phyloP scores from a whole-genome alignment of 2,888 invertebrate genomes.

The Agriotes lineatus region DNA sequence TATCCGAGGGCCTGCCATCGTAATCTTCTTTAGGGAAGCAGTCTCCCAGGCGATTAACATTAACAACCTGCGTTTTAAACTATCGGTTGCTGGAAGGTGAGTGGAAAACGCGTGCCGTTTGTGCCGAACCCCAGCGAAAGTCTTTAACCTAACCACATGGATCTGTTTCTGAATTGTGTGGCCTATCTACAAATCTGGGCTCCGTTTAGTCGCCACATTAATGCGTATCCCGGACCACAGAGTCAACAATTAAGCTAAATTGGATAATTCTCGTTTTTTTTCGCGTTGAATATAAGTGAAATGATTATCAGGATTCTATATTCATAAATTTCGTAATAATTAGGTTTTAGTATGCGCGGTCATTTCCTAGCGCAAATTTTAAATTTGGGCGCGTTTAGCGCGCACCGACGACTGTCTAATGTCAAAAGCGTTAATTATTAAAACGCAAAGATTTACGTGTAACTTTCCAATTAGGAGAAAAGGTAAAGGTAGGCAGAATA shows the following conservation, averaged over 20 bases:
- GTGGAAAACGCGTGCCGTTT: slow-evolving; percentile 29
- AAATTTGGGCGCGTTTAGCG: slow-evolving; percentile 20
- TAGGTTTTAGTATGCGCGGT: slow-evolving; percentile 36
- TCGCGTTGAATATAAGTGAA: slow-evolving; percentile 37
- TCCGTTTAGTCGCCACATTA: slow-evolving; percentile 59
- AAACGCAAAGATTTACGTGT: slow-evolving; percentile 28
- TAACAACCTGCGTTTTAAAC: slow-evolving; percentile 19
- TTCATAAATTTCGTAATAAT: slow-evolving; percentile 41
- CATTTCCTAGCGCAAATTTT: slow-evolving; percentile 30
- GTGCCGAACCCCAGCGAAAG: slow-evolving; percentile 35
- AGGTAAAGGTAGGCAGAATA: slow-evolving; percentile 31
- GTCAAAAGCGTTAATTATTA: slow-evolving; percentile 37
- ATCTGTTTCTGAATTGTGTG: slow-evolving; percentile 54
- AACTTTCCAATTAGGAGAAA: slow-evolving; percentile 33
- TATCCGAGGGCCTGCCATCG: too few relatives aligned
- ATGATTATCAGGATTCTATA: slow-evolving; percentile 37
- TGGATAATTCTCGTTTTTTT: slow-evolving; percentile 43
- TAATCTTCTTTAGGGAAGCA: too few relatives aligned
- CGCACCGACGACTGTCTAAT: slow-evolving; percentile 22
- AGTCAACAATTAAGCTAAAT: slow-evolving; percentile 55
- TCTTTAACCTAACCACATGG: slow-evolving; percentile 39
- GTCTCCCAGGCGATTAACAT: slow-evolving; percentile 5
- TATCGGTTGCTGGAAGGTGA: slow-evolving; percentile 26
- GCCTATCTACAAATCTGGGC: slow-evolving; percentile 61
- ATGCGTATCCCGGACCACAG: slow-evolving; percentile 57